Base-by-base conservation (phyloP, 1,140 invertebrate species). In the Megathymus violae region DNA sequence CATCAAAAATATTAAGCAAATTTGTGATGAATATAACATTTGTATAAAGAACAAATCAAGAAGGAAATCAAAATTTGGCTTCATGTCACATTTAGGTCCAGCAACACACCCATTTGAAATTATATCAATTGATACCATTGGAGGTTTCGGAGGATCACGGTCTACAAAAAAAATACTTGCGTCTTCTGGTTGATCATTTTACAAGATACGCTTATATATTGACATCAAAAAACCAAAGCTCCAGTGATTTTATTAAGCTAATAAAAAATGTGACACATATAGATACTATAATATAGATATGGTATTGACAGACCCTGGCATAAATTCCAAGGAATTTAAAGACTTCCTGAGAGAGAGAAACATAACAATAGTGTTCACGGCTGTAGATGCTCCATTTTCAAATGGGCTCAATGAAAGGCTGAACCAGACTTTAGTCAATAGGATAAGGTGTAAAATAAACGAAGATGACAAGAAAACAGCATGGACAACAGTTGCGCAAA, bases 11-110 rank as follows among this genome's bases (percentile, higher is more conserved):
- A 61, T 69, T 7, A 67, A 59, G 69, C 56, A 51, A 38, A 22
- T 72, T 22, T 85, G 82, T 73, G 64, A 62, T 63, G 60, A 16
- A 9, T 86, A 72, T 63, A 68, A 76, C 25, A 64, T 82, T 3
- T 85, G 83, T 59, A 76, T 83, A 63, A 85, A 79, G 56, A 88
- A 88, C 51, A 88, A 89, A 79, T 71, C 78, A 13, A 89, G 81
- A 80, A 43, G 41, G 61, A 7, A 74, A 64, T 47, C 54, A 10
- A 77, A 75, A 65, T 76, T 66, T 68, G 80, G 71, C 4, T 25
- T 73, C 44, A 73, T 80, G 77, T 84, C 79, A 11, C 67, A 84
- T 9, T 68, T 88, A 59, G 82, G 79, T 61, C 83, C 80, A 10
- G 75, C 81, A 0, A 76, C 51, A 69, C 46, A 69, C 44, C 78